Conservation (phyloP, 2,888 invertebrate species). For the Harpagoxenus sublaevis region DNA sequence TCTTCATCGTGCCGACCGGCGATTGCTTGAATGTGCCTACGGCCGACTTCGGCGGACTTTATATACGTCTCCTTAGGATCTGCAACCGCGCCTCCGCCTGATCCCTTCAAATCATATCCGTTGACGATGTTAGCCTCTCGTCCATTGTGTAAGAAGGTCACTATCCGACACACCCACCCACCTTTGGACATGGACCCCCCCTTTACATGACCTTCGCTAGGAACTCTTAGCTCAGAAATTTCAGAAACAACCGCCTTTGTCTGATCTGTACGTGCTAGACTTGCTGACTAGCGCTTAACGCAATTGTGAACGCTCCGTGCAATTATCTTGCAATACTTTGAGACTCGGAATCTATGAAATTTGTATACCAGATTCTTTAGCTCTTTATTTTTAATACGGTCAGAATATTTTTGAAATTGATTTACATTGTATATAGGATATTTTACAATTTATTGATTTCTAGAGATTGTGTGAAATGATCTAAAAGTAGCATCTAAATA, state of each 20-base stretch:
- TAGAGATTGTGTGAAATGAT: not conserved
- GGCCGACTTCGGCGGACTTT: slow-evolving; percentile 78
- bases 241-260: slow-evolving; percentile 39
- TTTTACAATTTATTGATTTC: not conserved
- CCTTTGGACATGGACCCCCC: slow-evolving; percentile 66
- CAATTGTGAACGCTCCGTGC: not conserved
- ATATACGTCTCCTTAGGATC: slow-evolving; percentile 81
- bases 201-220: slow-evolving; percentile 67
- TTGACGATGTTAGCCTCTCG: slow-evolving; percentile 79
- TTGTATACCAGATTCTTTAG: not conserved
- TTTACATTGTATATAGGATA: not conserved
- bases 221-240: slow-evolving; percentile 38
- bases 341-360: not conserved
- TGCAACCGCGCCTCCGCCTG: slow-evolving; percentile 83
- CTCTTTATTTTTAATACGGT: not conserved
- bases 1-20: slow-evolving; percentile 84
- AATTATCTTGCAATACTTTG: not conserved
- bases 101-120: slow-evolving; percentile 85
- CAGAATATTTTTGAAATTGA: not conserved
- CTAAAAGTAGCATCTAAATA: not conserved
- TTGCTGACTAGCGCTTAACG: slow-evolving; percentile 5
- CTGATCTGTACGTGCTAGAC: not conserved
- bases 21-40: slow-evolving; percentile 82
- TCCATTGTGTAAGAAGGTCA: slow-evolving; percentile 85
- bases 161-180: slow-evolving; percentile 82